Evolutionary conservation across 2,888 invertebrate species (phyloP), one percentile per base, ranked within the genome.

Genomic region (Torymus texanus): DNA sequence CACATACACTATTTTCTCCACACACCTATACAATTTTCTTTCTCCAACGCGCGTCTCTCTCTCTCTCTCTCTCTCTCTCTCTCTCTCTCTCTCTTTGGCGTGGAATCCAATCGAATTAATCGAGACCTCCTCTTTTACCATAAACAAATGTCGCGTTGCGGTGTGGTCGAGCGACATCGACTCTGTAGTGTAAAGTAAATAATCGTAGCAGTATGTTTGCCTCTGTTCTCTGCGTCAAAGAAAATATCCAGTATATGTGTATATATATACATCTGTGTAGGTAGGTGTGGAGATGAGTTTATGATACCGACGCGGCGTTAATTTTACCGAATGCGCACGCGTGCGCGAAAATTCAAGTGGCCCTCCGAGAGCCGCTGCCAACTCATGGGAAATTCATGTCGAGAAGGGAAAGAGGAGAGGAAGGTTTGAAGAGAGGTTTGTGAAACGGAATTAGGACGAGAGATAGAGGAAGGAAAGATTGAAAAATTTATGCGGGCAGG

Each of bases 131-230:
- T 8, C 63, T 63, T 4, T 0, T 16, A n/a, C 18, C 41, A 41
- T 24, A 63, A 50, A 59, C 41, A 58, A 58, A 70, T 16, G 14
- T 59, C 13, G 12, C 50, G 21, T 41, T 41, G 41, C 41, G 8
- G 41, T 41, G 41, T 41, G 41, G 41, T 8, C 41, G 8, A 5
- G 59, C 24, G 71, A 71, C 67, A 66, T 50, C 59, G 61, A 18
- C 1, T 18, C 4, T 67, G 61, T 67, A 67, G 66, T 73, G 72
- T n/a, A 73, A 55, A 50, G 61, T 66, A 78, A 72, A 78, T 73
- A 67, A 55, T 73, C 55, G 66, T 50, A 10, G 16, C 29, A 5
- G 5, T n/a, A 16, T 18, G 63, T 53, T 58, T 50, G 12, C 41
- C 41, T 24, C 29, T 14, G 11, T n/a, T n/a, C 53, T 53, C 59